Evolutionary conservation across 2,113 vertebrate species (phyloP), one percentile per base, ranked within the genome.

Genomic region (Hemicordylus capensis): DNA sequence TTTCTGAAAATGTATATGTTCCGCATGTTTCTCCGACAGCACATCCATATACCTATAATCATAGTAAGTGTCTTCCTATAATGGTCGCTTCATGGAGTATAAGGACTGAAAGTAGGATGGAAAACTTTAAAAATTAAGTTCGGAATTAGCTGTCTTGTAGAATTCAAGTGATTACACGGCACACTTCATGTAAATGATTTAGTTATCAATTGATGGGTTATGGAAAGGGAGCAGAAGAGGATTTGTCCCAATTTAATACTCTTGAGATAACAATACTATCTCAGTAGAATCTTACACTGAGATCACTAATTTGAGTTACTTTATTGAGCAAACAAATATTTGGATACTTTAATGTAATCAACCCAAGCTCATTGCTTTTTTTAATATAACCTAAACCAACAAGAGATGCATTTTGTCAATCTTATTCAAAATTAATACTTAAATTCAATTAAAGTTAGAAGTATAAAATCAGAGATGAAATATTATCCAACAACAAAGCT

Each of bases 391-490:
- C 42, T 4, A 51, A 75, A 17, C 77, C 56, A 39, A 4, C 76
- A 89, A 2, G 72, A 69, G 80, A 88, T 20, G 85, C 17, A 72
- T 10, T 56, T 87, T 72, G 39, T 42, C 31, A 76, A 9, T 79
- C 51, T 28, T 67, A 22, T 59, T 44, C 80, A 82, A 54, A 54
- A 84, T 24, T 82, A 85, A 77, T 14, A 74, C 3, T 3, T 85
- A 39, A 44, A 80, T 37, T 44, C 78, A 58, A 87, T 48, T 80
- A 67, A 69, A 66, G 74, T 69, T 56, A 22, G 24, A 0, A 67
- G 61, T 70, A 89, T 34, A 0, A 0, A 76, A 86, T 85, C 84
- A 86, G 86, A 37, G 63, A 3, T 17, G 84, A 90, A 44, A 72
- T 39, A 76, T 7, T 31, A 14, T 24, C 83, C 20, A 66, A 76